These are phyloP conservation scores for Manis pentadactyla DNA, from an alignment of 2,797 vertebrate species.

Conservation along the genomic window DNA sequence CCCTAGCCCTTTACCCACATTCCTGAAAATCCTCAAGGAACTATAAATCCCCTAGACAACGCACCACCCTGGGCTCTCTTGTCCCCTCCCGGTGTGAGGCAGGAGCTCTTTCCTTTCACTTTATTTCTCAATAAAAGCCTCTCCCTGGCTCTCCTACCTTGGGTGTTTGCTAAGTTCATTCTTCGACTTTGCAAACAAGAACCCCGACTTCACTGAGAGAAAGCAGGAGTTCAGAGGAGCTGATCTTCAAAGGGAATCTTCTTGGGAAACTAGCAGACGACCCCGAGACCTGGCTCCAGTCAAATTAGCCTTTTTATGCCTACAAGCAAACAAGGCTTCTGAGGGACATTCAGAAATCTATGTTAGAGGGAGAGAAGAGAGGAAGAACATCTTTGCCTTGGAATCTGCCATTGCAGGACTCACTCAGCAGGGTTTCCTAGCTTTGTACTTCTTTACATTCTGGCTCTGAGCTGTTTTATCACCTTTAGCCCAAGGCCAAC, in stretches of 20 bases:
- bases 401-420: neutral
- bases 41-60: no score
- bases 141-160: no score
- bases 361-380: neutral
- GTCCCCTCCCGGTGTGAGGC: no score
- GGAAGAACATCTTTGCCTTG: neutral
- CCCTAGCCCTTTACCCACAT: no score
- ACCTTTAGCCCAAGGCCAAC: neutral
- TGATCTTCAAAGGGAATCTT: constrained; percentile 51
- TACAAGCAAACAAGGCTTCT: neutral
- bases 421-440: neutral
- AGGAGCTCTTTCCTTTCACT: no score
- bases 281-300: neutral
- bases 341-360: neutral
- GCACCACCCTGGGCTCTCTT: no score
- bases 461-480: neutral
- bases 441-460: neutral
- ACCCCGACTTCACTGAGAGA: neutral
- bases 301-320: constrained; percentile 42
- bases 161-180: no score
- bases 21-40: no score
- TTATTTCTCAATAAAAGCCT: no score
- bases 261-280: neutral
- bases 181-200: no score
- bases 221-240: neutral